These are phyloP conservation scores for Apoderus coryli DNA, from an alignment of 2,888 invertebrate species.

Conservation along the genomic window DNA sequence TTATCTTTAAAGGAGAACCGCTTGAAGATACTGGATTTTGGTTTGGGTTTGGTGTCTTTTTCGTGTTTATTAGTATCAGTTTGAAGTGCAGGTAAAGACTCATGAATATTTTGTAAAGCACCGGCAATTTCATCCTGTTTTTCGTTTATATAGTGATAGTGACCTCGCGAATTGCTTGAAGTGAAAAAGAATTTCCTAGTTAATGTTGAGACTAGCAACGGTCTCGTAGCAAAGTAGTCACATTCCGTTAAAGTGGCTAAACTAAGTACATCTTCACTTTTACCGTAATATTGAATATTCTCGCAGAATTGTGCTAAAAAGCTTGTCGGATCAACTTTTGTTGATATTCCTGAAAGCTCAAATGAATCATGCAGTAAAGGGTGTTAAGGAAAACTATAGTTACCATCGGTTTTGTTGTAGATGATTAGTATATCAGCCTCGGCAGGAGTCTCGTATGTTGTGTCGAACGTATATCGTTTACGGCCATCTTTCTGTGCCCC, in stretches of 20 bases:
- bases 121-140: conserved; percentile 10
- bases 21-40: too few relatives aligned
- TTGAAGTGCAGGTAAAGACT: too few relatives aligned
- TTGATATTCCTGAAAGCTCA: too few relatives aligned
- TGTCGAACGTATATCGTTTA: too few relatives aligned
- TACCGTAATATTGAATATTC: conserved; percentile 21
- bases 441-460: conserved; percentile 20
- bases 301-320: conserved; percentile 21
- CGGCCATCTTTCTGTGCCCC: too few relatives aligned
- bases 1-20: too few relatives aligned
- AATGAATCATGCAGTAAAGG: too few relatives aligned
- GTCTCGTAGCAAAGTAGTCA: conserved; percentile 14
- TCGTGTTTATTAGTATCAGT: too few relatives aligned
- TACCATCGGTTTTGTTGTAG: conserved; percentile 15
- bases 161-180: conserved; percentile 20
- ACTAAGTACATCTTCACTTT: conserved; percentile 23
- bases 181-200: conserved; percentile 27
- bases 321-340: conserved; percentile 8
- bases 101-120: neutral
- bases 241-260: conserved; percentile 18
- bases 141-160: conserved; percentile 17
- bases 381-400: too few relatives aligned
- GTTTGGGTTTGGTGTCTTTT: too few relatives aligned
- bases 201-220: conserved; percentile 25
- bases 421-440: conserved; percentile 23